Conservation (phyloP, 2,888 invertebrate species). For the Nephrotoma guestfalica region DNA sequence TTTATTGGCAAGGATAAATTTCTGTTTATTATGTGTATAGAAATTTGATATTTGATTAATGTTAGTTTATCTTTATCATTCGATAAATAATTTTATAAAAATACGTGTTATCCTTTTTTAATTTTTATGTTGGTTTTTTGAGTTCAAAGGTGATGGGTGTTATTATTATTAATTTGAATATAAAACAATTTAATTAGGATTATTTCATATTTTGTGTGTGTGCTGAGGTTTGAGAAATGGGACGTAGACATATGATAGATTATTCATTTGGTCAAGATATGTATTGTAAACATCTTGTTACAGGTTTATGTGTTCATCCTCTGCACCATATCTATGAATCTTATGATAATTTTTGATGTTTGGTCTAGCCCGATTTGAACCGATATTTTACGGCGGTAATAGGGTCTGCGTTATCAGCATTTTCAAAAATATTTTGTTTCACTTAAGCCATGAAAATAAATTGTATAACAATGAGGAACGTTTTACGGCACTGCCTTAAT, state of each 20-base stretch:
- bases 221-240: not conserved
- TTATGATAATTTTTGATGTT: not conserved
- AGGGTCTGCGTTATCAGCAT: no score
- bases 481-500: no score
- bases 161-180: not conserved
- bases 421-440: no score
- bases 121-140: not conserved
- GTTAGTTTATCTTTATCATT: not conserved
- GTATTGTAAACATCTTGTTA: not conserved
- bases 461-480: no score
- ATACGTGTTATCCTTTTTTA: not conserved
- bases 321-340: not conserved
- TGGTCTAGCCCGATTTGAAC: not conserved
- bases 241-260: not conserved
- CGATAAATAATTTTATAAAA: not conserved
- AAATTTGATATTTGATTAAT: not conserved
- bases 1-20: not conserved
- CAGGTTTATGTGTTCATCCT: not conserved
- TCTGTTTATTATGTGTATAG: not conserved
- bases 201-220: not conserved
- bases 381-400: not conserved
- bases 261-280: not conserved
- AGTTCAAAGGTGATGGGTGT: not conserved
- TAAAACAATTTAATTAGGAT: not conserved
- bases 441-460: no score